Percentiles rank a stretch among this genome's conserved stretches.
Conservation (phyloP, 64 coral and sea anemone species). For the Dendrophyllia cribrosa region DNA sequence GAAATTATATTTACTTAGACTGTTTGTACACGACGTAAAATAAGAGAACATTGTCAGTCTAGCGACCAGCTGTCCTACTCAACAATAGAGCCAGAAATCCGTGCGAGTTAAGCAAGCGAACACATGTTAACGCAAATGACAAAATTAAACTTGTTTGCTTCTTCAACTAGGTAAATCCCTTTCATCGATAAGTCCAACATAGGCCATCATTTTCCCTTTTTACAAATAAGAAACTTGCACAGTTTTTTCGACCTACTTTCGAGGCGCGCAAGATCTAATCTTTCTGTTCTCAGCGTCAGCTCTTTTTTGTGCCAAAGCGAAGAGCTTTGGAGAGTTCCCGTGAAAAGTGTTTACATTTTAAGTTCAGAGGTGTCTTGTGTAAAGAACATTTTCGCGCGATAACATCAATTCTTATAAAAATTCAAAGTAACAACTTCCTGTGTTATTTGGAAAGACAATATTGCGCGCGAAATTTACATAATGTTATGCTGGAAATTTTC, state of each 20-base stretch:
- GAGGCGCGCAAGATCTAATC: too few species aligned
- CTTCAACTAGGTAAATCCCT: not conserved
- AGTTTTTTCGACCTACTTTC: too few species aligned
- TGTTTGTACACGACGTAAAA: not conserved
- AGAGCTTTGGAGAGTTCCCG: too few species aligned
- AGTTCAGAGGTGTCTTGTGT: not conserved
- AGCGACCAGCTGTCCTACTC: not conserved
- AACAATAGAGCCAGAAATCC: not conserved
- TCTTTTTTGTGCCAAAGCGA: too few species aligned
- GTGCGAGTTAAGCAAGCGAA: not conserved
- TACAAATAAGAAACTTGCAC: too few species aligned
- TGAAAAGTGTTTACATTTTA: not conserved
- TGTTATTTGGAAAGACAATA: not conserved
- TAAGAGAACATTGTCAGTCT: not conserved
- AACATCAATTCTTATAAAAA: slow-evolving; percentile 14
- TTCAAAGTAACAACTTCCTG: not conserved
- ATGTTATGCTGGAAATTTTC: not conserved
- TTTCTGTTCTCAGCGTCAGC: too few species aligned
- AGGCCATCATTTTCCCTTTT: too few species aligned
- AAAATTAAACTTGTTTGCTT: not conserved
- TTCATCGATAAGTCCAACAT: not conserved
- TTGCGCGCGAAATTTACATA: slow-evolving; percentile 1
- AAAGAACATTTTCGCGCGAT: not conserved
- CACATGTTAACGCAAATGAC: not conserved
- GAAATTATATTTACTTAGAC: slow-evolving; percentile 22